Percentiles rank a stretch among this genome's conserved stretches.
Conservation (phyloP, 2,113 vertebrate species). For the Coracopsis vasa region DNA sequence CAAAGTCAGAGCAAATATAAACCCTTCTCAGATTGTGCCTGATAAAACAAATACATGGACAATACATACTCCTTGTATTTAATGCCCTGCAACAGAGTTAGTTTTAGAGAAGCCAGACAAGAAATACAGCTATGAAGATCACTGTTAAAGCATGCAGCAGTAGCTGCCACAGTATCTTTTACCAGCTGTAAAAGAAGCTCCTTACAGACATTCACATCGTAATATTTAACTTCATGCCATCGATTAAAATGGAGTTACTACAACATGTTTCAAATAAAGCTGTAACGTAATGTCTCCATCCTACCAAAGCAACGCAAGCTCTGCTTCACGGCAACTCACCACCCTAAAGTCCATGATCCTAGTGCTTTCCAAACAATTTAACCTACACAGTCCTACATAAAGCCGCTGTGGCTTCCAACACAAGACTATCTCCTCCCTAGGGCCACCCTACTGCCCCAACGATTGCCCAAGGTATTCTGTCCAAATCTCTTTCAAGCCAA, state of each 20-base stretch:
- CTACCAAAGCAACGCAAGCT: background rate
- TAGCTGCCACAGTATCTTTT: background rate
- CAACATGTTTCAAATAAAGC: background rate
- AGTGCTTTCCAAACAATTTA: background rate
- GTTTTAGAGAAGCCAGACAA: background rate
- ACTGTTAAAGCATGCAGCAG: background rate
- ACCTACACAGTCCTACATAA: background rate
- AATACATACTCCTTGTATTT: background rate
- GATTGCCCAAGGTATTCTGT: background rate
- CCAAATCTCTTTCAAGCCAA: background rate
- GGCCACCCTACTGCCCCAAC: background rate
- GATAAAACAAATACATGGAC: background rate
- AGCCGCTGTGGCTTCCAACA: background rate
- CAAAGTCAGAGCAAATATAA: background rate
- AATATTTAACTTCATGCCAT: background rate
- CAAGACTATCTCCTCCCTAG: background rate
- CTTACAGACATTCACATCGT: background rate
- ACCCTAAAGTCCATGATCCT: background rate
- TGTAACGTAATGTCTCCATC: rapidly evolving
- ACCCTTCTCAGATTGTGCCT: background rate
- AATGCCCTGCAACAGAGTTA: no score
- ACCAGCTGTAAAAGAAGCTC: background rate
- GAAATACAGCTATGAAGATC: background rate
- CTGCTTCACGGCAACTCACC: background rate
- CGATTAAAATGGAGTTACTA: background rate